Evolutionary conservation across 2,113 vertebrate species (phyloP).

Genomic region (Eudorcas thomsonii): DNA sequence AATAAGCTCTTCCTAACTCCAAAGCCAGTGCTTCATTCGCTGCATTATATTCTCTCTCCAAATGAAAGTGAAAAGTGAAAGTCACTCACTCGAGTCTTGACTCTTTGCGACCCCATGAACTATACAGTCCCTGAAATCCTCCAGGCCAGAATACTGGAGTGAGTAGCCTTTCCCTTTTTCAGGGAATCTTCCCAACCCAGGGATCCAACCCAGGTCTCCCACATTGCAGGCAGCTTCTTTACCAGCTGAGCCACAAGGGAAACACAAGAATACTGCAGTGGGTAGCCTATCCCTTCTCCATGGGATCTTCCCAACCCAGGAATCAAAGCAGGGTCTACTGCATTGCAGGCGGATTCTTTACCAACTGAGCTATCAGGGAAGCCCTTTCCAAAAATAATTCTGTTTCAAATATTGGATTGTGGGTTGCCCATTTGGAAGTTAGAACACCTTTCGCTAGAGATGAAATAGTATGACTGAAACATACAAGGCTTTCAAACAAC

Average conservation of each 20-base stretch:
- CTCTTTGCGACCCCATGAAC: not conserved
- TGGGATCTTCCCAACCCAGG: not conserved
- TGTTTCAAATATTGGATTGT: not conserved
- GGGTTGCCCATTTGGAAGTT: not conserved
- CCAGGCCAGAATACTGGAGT: not conserved
- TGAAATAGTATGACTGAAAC: not conserved
- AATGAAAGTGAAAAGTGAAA: not conserved
- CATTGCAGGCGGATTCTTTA: not conserved
- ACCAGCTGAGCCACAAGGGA: not conserved
- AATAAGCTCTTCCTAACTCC: not conserved
- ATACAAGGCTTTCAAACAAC: not conserved
- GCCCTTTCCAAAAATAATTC: not conserved
- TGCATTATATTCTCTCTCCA: not conserved
- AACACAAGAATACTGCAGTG: not conserved
- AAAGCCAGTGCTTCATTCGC: not conserved
- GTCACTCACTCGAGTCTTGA: not conserved
- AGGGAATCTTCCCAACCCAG: not conserved
- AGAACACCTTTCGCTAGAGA: not conserved
- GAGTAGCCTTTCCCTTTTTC: not conserved
- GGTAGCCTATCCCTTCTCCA: not conserved
- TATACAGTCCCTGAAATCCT: not conserved
- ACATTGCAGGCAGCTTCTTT: not conserved
- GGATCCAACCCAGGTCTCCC: not conserved
- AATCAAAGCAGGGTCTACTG: not conserved
- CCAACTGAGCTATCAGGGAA: not conserved